These are phyloP conservation scores for Drosophila phalerata DNA, from an alignment of 2,888 invertebrate genomes.

Conservation along the genomic window DNA sequence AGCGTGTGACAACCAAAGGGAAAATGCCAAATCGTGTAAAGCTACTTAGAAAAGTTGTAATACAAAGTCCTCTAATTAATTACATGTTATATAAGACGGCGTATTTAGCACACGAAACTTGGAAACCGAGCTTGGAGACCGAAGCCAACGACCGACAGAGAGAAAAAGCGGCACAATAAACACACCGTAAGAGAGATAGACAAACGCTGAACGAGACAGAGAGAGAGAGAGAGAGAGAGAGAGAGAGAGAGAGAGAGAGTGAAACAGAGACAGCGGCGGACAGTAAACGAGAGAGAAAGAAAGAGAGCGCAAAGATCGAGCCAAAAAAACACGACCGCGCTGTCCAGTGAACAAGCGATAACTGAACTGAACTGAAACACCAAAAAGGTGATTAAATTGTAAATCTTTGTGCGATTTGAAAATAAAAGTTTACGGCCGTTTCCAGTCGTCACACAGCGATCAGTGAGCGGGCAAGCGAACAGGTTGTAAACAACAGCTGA, in stretches of 20 bases:
- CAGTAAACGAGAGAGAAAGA: conserved; percentile 11
- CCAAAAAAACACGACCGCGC: conserved; percentile 60
- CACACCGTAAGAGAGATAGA: conserved; percentile 32
- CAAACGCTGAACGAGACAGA: conserved; percentile 16
- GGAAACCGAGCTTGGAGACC: conserved; percentile 35
- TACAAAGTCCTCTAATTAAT: conserved; percentile 60
- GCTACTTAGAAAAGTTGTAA: conserved; percentile 32
- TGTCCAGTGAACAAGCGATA: conserved; percentile 70
- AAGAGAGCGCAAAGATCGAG: conserved; percentile 36
- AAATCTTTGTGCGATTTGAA: conserved; percentile 67
- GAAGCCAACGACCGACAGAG: conserved; percentile 55
- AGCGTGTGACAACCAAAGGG: conserved; percentile 2
- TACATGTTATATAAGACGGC: conserved; percentile 72
- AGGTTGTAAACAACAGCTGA: conserved; percentile 65
- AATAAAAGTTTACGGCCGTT: conserved; percentile 63
- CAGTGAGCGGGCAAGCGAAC: conserved; percentile 34
- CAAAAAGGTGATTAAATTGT: conserved; percentile 72
- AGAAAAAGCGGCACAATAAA: conserved; percentile 41
- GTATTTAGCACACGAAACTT: conserved; percentile 63
- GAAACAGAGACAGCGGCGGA: conserved; percentile 17
- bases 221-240: conserved; percentile 11
- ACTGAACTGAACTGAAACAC: conserved; percentile 69
- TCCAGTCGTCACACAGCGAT: conserved; percentile 34
- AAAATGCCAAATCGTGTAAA: conserved; percentile 55
- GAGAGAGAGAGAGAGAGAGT: conserved; percentile 9